Percentiles rank a stretch among this genome's conserved stretches.
phyloP scores from a whole-genome alignment of 2,888 invertebrate genomes.

The Drosophila rellima region DNA sequence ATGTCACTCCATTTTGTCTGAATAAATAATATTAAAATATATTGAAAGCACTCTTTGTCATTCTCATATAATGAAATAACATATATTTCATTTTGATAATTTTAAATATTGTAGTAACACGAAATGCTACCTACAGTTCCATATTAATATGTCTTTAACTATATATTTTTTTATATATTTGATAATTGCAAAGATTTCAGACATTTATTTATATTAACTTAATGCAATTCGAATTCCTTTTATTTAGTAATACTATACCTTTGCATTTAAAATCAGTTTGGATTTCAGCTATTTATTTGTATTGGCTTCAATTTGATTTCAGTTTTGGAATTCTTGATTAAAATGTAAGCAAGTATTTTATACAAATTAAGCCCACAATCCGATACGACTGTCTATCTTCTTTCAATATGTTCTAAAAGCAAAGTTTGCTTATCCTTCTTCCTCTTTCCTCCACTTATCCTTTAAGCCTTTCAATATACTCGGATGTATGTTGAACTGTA shows the following conservation, averaged over 20 bases:
- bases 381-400: constrained; percentile 1
- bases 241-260: not conserved
- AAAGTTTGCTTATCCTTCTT: constrained; percentile 2
- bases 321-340: not conserved
- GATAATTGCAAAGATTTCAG: not conserved
- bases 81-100: too few species aligned
- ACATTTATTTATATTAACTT: not conserved
- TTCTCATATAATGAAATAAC: too few species aligned
- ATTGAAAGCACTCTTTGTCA: too few species aligned
- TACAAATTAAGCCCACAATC: constrained; percentile 19
- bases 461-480: constrained; percentile 13
- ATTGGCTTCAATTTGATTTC: not conserved
- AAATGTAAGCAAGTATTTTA: constrained; percentile 7
- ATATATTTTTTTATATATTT: not conserved
- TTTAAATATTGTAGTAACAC: too few species aligned
- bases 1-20: too few species aligned
- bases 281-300: constrained; percentile 1
- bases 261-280: not conserved
- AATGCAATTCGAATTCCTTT: not conserved
- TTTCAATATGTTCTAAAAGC: constrained; percentile 10
- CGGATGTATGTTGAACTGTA: constrained; percentile 3
- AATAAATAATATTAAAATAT: too few species aligned
- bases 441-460: constrained; percentile 12
- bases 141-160: too few species aligned
- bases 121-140: too few species aligned